These are phyloP conservation scores for Apogon talboti DNA, from an alignment of 2,797 vertebrate species.

Conservation along the genomic window DNA sequence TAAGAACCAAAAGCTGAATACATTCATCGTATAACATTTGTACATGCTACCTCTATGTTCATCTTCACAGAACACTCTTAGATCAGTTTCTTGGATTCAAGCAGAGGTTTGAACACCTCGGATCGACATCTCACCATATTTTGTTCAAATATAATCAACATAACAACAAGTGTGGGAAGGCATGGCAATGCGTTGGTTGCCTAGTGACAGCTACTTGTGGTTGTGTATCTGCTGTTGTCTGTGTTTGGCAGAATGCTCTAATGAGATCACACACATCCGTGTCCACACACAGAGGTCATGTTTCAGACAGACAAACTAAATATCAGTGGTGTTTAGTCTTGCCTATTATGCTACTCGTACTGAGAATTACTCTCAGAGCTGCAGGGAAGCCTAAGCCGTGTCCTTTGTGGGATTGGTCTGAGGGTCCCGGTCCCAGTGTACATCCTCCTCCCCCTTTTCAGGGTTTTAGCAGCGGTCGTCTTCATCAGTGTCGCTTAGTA, in stretches of 20 bases:
- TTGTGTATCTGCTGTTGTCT: slow-evolving; percentile 40
- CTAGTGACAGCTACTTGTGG: slow-evolving; percentile 53
- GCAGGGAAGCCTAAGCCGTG: slow-evolving; percentile 37
- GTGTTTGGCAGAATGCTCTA: slow-evolving; percentile 63
- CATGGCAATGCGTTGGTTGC: slow-evolving; percentile 42
- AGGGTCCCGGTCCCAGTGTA: slow-evolving; percentile 6
- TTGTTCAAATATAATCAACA: slow-evolving; percentile 63
- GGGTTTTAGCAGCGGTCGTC: slow-evolving; percentile 93
- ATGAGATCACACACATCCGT: slow-evolving; percentile 39
- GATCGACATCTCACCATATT: slow-evolving; percentile 39
- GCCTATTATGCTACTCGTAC: slow-evolving; percentile 63
- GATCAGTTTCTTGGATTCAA: slow-evolving; percentile 40
- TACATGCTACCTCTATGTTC: slow-evolving; percentile 75
- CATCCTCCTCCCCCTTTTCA: slow-evolving; percentile 20
- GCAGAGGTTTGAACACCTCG: slow-evolving; percentile 25
- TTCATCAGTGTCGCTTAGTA: slow-evolving; percentile 95
- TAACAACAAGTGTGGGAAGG: slow-evolving; percentile 43
- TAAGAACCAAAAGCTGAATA: slow-evolving; percentile 57
- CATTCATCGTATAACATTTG: slow-evolving; percentile 70
- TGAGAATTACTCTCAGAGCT: slow-evolving; percentile 58
- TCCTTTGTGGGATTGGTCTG: slow-evolving; percentile 23
- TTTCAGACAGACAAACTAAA: slow-evolving; percentile 7
- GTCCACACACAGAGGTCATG: slow-evolving; percentile 5
- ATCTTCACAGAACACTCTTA: slow-evolving; percentile 59
- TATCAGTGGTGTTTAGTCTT: slow-evolving; percentile 45